Percentiles rank a stretch among this genome's conserved stretches.
Evolutionary conservation across 2,797 vertebrate genomes (phyloP).

Genomic region (Rousettus madagascariensis): DNA sequence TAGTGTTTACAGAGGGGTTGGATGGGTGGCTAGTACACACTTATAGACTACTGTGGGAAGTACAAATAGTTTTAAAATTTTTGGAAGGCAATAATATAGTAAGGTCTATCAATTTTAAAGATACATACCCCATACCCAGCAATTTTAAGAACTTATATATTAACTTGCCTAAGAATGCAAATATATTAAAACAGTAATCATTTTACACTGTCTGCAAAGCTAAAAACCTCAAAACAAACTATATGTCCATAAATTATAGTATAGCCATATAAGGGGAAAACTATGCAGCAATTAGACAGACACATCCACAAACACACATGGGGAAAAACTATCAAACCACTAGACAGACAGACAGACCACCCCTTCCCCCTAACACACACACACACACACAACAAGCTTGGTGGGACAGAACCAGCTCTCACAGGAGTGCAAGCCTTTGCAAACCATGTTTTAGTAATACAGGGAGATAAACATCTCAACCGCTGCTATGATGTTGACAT

Average conservation of each 20-base stretch:
- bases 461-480: background rate
- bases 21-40: background rate
- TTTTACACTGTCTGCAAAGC: background rate
- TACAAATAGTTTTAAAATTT: background rate
- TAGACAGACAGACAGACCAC: background rate
- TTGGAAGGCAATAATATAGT: background rate
- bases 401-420: background rate
- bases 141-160: background rate
- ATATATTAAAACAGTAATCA: background rate
- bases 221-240: background rate
- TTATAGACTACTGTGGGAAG: background rate
- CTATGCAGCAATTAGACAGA: background rate
- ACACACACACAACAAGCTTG: background rate
- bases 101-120: background rate
- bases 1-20: background rate
- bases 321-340: background rate
- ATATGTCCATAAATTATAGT: background rate
- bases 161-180: conserved; percentile 24
- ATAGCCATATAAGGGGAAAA: background rate
- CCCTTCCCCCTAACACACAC: too few species aligned
- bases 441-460: background rate
- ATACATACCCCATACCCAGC: background rate
- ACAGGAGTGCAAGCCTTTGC: background rate
- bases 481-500: background rate
- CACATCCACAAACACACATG: background rate